A percentile compares a stretch with the other conserved stretches of the same genome.
Conservation (phyloP, 2,113 vertebrate species). For the Morone saxatilis region DNA sequence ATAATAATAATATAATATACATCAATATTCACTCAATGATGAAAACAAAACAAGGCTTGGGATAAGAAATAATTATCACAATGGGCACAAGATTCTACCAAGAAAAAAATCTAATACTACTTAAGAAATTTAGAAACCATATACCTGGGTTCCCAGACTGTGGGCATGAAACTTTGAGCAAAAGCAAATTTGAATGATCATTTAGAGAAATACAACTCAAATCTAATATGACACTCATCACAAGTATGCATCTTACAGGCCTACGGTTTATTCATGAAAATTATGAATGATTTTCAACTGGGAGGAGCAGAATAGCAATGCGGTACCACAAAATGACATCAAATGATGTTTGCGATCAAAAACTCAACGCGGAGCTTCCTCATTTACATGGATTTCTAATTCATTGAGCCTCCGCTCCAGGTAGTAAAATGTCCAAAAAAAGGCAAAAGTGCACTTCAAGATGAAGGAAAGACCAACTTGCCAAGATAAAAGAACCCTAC, state of each 20-base stretch:
- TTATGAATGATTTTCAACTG: not conserved
- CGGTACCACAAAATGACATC: not conserved
- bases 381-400: not conserved
- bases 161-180: conserved; percentile 70
- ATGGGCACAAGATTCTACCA: conserved; percentile 15
- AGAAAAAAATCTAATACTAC: conserved; percentile 29
- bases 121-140: conserved; percentile 37
- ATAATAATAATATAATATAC: too few relatives aligned
- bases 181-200: conserved; percentile 62
- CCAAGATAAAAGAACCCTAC: not conserved
- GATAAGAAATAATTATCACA: not conserved
- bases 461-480: not conserved
- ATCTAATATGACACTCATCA: conserved; percentile 25
- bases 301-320: not conserved
- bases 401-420: not conserved
- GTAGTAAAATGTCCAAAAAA: not conserved
- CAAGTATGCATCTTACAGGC: not conserved
- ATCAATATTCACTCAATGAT: not conserved
- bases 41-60: conserved; percentile 19
- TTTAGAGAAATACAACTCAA: conserved; percentile 55
- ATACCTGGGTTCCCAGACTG: conserved; percentile 72
- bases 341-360: not conserved
- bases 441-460: not conserved
- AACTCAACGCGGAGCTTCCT: not conserved
- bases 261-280: not conserved